Evolutionary conservation across 2,888 invertebrate species (phyloP), one percentile per base, ranked within the genome.

Genomic region (Rhagonycha lutea): DNA sequence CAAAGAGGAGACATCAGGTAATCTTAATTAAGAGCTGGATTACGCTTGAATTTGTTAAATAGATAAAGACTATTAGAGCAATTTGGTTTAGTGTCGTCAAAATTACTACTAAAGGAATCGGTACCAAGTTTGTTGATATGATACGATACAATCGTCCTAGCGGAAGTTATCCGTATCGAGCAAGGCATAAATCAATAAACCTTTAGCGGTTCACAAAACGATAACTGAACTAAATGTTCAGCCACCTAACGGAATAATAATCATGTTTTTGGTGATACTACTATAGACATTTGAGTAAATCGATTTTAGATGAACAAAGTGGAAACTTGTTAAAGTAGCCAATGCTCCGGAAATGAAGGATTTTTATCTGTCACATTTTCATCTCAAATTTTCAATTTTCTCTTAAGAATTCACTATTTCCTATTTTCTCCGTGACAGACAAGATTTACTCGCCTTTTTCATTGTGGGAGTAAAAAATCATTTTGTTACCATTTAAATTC

Each of bases 341-440:
- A 82, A 82, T 83, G 80, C 77, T 80, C 80, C 78, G 83, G 84
- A 84, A 84, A 84, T 83, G 82, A 83, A 82, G 81, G 83, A 83
- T 83, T 80, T 80, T 83, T 84, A 84, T 84, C 84, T 82, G 81
- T 80, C 79, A 79, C 82, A 80, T 81, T 82, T 83, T 73, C 70
- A 68, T 80, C 79, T 74, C 77, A 80, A 81, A 83, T 83, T 84
- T 83, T 83, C 83, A 84, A 82, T 84, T 84, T 82, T 76, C 70
- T 70, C 70, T 26, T 73, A 68, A 67, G 70, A 76, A 73, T 76
- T 67, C 69, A 74, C 69, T 74, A 69, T 73, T 61, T 68, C 73
- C 72, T 29, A 72, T 75, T 71, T 47, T 71, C 68, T 71, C 71
- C 67, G 70, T 72, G 73, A 73, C 73, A 75, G 72, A 75, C 75